Percentiles rank a stretch among this genome's conserved stretches.
Conservation (phyloP, 2,888 invertebrate genomes). For the Tholera decimalis region DNA sequence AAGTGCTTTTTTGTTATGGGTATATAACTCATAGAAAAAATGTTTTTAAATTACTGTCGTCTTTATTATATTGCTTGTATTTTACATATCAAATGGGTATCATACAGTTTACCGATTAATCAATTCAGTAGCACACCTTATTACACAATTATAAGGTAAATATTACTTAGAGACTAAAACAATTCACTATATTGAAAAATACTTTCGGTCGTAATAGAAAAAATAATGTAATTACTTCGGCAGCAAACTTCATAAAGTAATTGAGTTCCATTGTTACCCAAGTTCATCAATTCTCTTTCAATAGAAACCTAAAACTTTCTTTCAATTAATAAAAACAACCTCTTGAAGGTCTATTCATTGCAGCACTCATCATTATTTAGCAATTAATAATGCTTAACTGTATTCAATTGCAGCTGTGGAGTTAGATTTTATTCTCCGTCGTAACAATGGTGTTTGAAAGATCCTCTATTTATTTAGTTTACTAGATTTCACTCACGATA, state of each 20-base stretch:
- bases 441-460: background rate
- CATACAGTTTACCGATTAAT: no score
- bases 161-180: background rate
- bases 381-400: constrained; percentile 16
- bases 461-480: background rate
- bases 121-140: no score
- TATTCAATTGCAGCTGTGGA: constrained; percentile 8
- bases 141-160: no score
- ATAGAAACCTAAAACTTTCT: constrained; percentile 16
- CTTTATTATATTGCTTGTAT: no score
- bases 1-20: background rate
- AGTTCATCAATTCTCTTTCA: background rate
- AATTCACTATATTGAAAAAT: no score
- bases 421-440: constrained; percentile 7
- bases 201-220: background rate
- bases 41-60: no score
- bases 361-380: constrained; percentile 21
- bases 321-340: constrained; percentile 25
- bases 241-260: background rate
- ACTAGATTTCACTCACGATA: no score
- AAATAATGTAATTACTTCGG: background rate
- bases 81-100: no score
- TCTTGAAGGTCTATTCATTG: constrained; percentile 15
- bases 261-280: background rate
- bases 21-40: no score